A percentile compares a stretch with the other conserved stretches of the same genome.
phyloP scores from a whole-genome alignment of 2,797 vertebrate genomes.

The Hozukius guyotensis region DNA sequence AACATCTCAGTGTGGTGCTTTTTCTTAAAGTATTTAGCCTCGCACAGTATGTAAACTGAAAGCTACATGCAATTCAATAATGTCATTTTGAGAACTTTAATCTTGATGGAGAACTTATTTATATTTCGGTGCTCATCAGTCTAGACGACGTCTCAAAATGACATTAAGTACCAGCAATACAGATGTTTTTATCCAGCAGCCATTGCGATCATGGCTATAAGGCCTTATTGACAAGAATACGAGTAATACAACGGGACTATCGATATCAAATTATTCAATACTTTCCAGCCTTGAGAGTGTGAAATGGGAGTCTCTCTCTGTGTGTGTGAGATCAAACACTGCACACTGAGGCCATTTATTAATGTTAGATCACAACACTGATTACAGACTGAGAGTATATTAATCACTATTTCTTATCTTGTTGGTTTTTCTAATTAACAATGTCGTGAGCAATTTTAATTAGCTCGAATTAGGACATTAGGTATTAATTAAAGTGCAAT shows the following conservation, averaged over 20 bases:
- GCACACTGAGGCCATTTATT: constrained; percentile 19
- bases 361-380: constrained; percentile 42
- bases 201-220: neutral
- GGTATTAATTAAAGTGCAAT: constrained; percentile 45
- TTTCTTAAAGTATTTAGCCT: constrained; percentile 25
- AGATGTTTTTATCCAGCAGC: neutral
- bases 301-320: neutral
- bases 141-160: neutral
- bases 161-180: neutral
- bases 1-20: constrained; percentile 16
- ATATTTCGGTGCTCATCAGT: neutral
- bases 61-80: neutral
- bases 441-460: constrained; percentile 45
- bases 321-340: constrained; percentile 1
- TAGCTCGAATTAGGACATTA: constrained; percentile 41
- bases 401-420: constrained; percentile 51
- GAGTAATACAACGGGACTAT: neutral
- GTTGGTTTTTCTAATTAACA: constrained; percentile 59
- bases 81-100: neutral
- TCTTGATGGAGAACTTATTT: neutral
- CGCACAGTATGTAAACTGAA: constrained; percentile 4
- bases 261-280: neutral
- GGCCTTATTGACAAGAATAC: neutral
- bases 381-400: constrained; percentile 33
- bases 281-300: neutral